A percentile compares a stretch with the other conserved stretches of the same genome.
Conservation (phyloP, 2,797 vertebrate species). For the Peromyscus aztecus region DNA sequence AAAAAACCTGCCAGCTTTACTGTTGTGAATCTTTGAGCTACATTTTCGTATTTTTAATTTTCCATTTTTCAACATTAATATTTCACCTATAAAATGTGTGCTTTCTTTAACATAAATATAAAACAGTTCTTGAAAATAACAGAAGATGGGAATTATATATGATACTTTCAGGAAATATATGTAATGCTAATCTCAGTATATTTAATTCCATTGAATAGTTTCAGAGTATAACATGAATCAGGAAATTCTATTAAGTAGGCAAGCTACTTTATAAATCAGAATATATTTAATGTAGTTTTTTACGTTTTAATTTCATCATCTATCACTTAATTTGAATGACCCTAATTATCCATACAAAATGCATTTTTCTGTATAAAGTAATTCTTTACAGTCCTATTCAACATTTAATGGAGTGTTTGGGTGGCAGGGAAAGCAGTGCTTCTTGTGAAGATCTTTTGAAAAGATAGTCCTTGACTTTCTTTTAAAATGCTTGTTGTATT, state of each 20-base stretch:
- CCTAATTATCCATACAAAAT: background rate
- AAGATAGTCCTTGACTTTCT: background rate
- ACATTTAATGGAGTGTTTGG: background rate
- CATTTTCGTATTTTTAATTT: background rate
- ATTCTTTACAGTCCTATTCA: background rate
- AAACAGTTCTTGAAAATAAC: background rate
- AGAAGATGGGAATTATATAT: background rate
- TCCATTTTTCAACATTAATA: background rate
- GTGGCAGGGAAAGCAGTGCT: background rate
- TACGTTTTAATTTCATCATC: background rate
- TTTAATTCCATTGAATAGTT: background rate
- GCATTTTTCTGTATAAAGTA: background rate
- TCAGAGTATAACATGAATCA: background rate
- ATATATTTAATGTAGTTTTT: background rate
- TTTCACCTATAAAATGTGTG: background rate
- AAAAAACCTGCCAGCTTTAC: background rate
- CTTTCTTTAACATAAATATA: background rate
- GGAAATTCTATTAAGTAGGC: background rate
- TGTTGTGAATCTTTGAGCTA: background rate
- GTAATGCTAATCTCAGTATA: background rate
- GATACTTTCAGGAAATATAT: background rate
- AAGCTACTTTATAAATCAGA: background rate
- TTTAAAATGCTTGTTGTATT: background rate
- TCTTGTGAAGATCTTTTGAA: background rate
- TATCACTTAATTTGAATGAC: background rate